phyloP scores from a whole-genome alignment of 2,797 vertebrate genomes.

The Sciurus vulgaris region DNA sequence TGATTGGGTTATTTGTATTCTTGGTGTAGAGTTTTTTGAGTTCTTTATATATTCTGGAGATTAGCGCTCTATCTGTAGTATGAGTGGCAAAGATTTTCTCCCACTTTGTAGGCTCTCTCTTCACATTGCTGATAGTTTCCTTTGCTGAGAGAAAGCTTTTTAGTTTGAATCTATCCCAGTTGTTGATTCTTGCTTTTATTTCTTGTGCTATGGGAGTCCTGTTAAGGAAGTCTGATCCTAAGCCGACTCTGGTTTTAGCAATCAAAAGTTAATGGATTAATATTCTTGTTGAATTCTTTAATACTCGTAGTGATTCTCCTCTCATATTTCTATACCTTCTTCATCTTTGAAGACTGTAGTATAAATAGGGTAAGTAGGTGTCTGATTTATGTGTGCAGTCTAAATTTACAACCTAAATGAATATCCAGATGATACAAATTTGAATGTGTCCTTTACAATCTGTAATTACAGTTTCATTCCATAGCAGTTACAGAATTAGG shows the following conservation, averaged over 20 bases:
- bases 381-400: neutral
- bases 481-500: neutral
- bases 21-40: too few relatives aligned
- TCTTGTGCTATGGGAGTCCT: too few relatives aligned
- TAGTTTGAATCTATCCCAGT: too few relatives aligned
- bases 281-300: neutral
- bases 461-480: neutral
- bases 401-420: neutral
- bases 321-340: neutral
- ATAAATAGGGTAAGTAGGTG: neutral
- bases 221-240: too few relatives aligned
- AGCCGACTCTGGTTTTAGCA: neutral
- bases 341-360: neutral
- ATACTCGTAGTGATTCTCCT: neutral
- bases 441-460: constrained; percentile 22
- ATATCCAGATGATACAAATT: constrained; percentile 25
- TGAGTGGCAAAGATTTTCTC: too few relatives aligned
- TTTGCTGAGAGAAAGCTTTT: too few relatives aligned
- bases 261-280: neutral
- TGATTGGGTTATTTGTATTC: too few relatives aligned
- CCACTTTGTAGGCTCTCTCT: too few relatives aligned
- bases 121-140: too few relatives aligned
- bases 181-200: too few relatives aligned
- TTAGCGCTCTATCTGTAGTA: too few relatives aligned
- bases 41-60: too few relatives aligned